Evolutionary conservation across 2,113 vertebrate genomes (phyloP), one percentile per base, ranked within the genome.

Genomic region (Ictalurus furcatus): DNA sequence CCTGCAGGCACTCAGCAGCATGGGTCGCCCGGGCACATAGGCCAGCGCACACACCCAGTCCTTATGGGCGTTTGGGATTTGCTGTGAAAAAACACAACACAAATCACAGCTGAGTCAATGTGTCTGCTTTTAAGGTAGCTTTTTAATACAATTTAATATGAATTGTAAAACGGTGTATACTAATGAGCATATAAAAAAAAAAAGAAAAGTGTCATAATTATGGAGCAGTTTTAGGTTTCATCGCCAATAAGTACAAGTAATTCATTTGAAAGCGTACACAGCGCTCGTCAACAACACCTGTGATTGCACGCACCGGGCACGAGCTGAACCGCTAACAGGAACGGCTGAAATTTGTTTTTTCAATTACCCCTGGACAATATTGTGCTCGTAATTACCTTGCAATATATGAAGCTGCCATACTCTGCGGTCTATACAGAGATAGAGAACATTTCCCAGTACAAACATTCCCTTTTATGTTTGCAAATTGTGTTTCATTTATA

Each of bases 11-110:
- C 98, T 99, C 90, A 99, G 96, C 94, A 99, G 95, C 97, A 98
- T 97, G 91, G 97, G 97, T 16, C 98, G 96, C 3, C 97, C 96
- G 0, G 98, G 97, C 54, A 99, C 97, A 0, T 97, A 97, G 19
- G 98, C 98, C 94, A 99, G 95, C 6, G 98, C 97, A 12, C 98
- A 98, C 30, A 99, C 98, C 98, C 98, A 99, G 93, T 99, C 98
- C 90, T 99, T 99, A 93, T 99, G 98, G 13, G 98, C 97, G 0
- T 98, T 99, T 23, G 98, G 98, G 92, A 99, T 97, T 99, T 99
- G 98, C 98, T 99, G 95, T 3, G 6, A 69, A 76, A 65, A 81
- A 56, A 67, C 3, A 87, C 90, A 76, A 21, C 8, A 79, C 81
- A 44, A 63, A 63, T 40, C 34, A 44, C 21, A 28, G 58, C 34